A percentile compares a stretch with the other conserved stretches of the same genome.
Conservation (phyloP, 2,113 vertebrate species). For the Cololabis saira region DNA sequence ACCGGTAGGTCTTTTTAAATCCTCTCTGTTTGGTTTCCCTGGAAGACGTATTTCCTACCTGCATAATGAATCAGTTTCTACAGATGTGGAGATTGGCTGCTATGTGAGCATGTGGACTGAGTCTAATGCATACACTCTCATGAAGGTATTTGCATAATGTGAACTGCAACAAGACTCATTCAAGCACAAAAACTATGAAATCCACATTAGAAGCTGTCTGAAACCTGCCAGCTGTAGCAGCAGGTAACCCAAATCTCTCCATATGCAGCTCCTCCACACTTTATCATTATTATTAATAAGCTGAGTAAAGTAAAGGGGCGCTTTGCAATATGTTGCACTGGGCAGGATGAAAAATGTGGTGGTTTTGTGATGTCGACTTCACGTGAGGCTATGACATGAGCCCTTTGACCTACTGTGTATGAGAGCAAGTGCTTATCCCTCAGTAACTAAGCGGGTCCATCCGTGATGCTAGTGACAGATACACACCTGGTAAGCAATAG, state of each 20-base stretch:
- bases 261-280: slow-evolving; percentile 22
- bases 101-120: neutral
- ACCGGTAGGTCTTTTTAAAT: no score
- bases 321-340: neutral
- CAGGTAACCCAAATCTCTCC: slow-evolving; percentile 39
- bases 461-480: slow-evolving; percentile 59
- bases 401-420: slow-evolving; percentile 18
- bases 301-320: slow-evolving; percentile 24
- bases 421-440: slow-evolving; percentile 15
- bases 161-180: neutral
- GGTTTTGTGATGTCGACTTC: neutral
- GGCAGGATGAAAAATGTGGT: neutral
- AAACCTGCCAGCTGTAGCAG: slow-evolving; percentile 44
- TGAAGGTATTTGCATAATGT: neutral
- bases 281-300: slow-evolving; percentile 15
- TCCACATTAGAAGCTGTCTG: slow-evolving; percentile 13
- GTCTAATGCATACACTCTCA: neutral
- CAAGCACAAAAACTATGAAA: neutral
- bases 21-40: neutral
- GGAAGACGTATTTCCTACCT: neutral
- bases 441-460: slow-evolving; percentile 37
- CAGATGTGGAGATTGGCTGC: neutral
- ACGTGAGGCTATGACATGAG: slow-evolving; percentile 8
- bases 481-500: slow-evolving; percentile 70
- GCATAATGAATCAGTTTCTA: neutral